Percentiles rank a stretch among this genome's conserved stretches.
These are phyloP conservation scores for Hypselothyrea guttata DNA, from an alignment of 2,888 invertebrate species.

Conservation along the genomic window DNA sequence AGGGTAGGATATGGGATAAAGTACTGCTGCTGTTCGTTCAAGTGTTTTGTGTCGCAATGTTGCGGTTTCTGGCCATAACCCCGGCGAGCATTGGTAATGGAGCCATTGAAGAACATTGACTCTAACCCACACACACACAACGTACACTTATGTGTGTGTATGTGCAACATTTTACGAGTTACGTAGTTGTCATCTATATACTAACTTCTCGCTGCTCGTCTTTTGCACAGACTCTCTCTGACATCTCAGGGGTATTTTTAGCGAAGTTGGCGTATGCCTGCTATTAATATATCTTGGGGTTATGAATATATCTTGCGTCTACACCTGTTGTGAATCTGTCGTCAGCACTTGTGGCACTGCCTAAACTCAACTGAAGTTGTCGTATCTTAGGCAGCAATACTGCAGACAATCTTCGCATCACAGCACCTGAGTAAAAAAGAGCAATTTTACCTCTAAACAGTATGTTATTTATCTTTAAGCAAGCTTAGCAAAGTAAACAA, in stretches of 20 bases:
- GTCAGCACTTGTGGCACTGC: slow-evolving; percentile 25
- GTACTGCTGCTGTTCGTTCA: slow-evolving; percentile 32
- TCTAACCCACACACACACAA: slow-evolving; percentile 15
- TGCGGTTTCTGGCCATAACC: slow-evolving; percentile 60
- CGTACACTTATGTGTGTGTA: slow-evolving; percentile 13
- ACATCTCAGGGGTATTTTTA: slow-evolving; percentile 45
- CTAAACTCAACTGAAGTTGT: slow-evolving; percentile 10
- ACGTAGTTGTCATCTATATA: slow-evolving; percentile 37
- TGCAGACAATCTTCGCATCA: too few relatives aligned
- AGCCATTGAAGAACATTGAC: slow-evolving; percentile 47
- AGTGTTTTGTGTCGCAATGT: slow-evolving; percentile 73
- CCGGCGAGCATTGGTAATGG: slow-evolving; percentile 38
- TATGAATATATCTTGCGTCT: slow-evolving; percentile 53
- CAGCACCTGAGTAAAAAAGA: too few relatives aligned
- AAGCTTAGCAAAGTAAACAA: too few relatives aligned
- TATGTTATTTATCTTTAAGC: too few relatives aligned
- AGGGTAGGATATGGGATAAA: background rate
- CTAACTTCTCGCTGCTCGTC: slow-evolving; percentile 31
- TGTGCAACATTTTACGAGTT: background rate
- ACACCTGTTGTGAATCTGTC: slow-evolving; percentile 74
- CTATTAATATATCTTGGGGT: slow-evolving; percentile 41
- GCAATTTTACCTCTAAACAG: too few relatives aligned
- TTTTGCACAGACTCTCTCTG: background rate
- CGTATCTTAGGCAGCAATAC: slow-evolving; percentile 1
- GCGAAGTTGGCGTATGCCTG: slow-evolving; percentile 24